Evolutionary conservation across 2,888 invertebrate genomes (phyloP).

Genomic region (Cyclophora albipunctata): DNA sequence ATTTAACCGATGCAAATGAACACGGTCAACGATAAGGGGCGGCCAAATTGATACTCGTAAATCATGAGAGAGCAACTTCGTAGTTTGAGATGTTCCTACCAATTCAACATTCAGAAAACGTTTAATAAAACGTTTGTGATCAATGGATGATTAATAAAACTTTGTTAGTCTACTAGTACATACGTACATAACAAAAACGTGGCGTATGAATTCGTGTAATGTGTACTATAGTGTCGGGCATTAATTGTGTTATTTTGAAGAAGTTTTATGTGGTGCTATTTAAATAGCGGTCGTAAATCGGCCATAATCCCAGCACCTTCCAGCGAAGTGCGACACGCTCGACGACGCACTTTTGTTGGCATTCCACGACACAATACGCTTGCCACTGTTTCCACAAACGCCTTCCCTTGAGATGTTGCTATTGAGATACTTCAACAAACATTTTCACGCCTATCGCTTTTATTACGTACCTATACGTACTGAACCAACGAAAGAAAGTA

Average conservation of each 20-base stretch:
- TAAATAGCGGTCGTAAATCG: constrained; percentile 41
- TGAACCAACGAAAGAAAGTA: too few relatives aligned
- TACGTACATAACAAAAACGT: too few relatives aligned
- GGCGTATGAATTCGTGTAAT: too few relatives aligned
- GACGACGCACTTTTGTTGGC: constrained; percentile 24
- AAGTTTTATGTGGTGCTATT: constrained; percentile 22
- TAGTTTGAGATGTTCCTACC: constrained; percentile 16
- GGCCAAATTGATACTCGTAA: constrained; percentile 39
- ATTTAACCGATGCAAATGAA: constrained; percentile 39
- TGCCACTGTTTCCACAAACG: constrained; percentile 22
- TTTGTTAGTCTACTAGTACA: too few relatives aligned
- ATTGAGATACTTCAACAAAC: constrained; percentile 25
- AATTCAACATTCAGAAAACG: not conserved
- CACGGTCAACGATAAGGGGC: constrained; percentile 39
- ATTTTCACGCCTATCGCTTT: constrained; percentile 1
- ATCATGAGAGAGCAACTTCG: constrained; percentile 33
- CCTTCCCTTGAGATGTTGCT: constrained; percentile 20
- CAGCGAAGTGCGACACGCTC: constrained; percentile 12
- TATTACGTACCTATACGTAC: too few relatives aligned
- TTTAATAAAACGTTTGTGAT: too few relatives aligned
- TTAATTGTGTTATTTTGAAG: too few relatives aligned
- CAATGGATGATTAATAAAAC: too few relatives aligned
- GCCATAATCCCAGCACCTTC: constrained; percentile 29
- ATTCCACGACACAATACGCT: constrained; percentile 32
- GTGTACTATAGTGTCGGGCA: too few relatives aligned